These are phyloP conservation scores for Loriculus beryllinus DNA, from an alignment of 2,797 vertebrate genomes.

Conservation along the genomic window DNA sequence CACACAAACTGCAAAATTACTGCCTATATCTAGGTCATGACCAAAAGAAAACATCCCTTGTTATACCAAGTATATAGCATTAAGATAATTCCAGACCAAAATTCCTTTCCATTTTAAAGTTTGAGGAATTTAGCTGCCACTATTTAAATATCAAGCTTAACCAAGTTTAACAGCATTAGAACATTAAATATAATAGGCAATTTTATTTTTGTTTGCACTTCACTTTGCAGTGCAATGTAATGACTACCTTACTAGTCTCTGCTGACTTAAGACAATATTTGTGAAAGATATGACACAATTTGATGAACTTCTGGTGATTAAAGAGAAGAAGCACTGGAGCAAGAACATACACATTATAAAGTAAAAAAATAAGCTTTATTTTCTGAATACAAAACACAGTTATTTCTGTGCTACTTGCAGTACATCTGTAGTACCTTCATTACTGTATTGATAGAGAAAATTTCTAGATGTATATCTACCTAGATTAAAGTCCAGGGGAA, in stretches of 20 bases:
- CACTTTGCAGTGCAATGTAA: background rate
- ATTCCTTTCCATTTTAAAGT: background rate
- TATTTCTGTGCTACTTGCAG: background rate
- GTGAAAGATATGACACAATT: background rate
- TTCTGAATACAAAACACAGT: background rate
- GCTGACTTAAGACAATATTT: background rate
- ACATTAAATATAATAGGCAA: conserved; percentile 20
- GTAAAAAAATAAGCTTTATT: background rate
- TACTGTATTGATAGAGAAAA: background rate
- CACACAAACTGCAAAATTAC: background rate
- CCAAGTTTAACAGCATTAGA: conserved; percentile 23
- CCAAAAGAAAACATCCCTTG: background rate
- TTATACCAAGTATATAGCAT: background rate
- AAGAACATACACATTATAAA: background rate
- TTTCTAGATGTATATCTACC: background rate
- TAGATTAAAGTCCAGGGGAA: background rate
- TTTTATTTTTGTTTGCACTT: conserved; percentile 35
- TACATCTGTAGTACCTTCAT: background rate
- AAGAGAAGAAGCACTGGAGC: background rate
- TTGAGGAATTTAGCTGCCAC: conserved; percentile 14
- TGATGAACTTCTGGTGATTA: background rate
- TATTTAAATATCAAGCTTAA: conserved; percentile 21
- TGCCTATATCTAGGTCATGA: background rate
- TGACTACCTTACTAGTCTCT: background rate
- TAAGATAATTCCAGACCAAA: background rate